phyloP scores from a whole-genome alignment of 2,888 invertebrate species.

The Agonopterix subpropinquella region DNA sequence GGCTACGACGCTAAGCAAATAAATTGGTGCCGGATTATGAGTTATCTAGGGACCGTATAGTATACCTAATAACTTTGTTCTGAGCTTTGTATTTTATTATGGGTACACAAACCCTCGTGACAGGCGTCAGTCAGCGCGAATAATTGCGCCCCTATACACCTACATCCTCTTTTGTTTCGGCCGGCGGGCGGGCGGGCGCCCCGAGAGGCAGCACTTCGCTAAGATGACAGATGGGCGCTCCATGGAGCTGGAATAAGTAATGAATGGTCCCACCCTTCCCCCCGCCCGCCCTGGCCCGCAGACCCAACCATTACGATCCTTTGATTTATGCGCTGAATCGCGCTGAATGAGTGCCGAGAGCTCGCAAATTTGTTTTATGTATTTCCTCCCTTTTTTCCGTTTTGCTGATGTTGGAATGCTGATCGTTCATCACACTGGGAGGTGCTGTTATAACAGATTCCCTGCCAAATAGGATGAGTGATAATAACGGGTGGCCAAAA shows the following conservation, averaged over 20 bases:
- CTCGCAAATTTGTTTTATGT: constrained; percentile 23
- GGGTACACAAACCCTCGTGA: too few relatives aligned
- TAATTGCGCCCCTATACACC: too few relatives aligned
- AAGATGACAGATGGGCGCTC: constrained; percentile 7
- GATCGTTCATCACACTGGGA: background rate
- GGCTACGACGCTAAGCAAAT: too few relatives aligned
- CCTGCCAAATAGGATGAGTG: too few relatives aligned
- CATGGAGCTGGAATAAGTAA: constrained; percentile 12
- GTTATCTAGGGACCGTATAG: too few relatives aligned
- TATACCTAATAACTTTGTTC: too few relatives aligned
- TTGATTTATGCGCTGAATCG: constrained; percentile 30
- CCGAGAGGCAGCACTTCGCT: background rate
- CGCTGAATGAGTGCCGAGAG: constrained; percentile 18
- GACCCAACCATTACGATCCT: constrained; percentile 6
- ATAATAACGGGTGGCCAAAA: too few relatives aligned
- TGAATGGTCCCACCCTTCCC: background rate
- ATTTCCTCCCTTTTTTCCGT: constrained; percentile 4
- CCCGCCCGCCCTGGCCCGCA: constrained; percentile 19
- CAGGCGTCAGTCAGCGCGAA: too few relatives aligned
- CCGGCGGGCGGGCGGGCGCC: background rate
- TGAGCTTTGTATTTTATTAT: too few relatives aligned
- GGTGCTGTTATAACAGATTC: too few relatives aligned
- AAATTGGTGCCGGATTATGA: too few relatives aligned
- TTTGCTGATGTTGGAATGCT: background rate
- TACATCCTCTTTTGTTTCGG: background rate